A percentile compares a stretch with the other conserved stretches of the same genome.
Conservation (phyloP, 2,888 invertebrate genomes). For the Sussaba pulchella region DNA sequence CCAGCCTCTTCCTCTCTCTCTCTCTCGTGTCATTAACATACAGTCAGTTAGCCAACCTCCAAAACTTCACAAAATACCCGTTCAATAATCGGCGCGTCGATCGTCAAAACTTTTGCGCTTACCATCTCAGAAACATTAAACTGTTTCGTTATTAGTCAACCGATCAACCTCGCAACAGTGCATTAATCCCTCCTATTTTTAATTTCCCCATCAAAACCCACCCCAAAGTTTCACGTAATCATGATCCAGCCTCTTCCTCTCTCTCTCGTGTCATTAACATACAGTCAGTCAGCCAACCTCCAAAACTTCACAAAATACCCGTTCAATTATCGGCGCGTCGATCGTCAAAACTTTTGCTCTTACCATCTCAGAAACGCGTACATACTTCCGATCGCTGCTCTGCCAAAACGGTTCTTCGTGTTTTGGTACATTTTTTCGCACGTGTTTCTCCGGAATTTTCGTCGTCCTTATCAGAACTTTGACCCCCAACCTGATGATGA, state of each 20-base stretch:
- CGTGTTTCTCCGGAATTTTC: slow-evolving; percentile 6
- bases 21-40: too few species aligned
- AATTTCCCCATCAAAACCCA: too few species aligned
- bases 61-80: slow-evolving; percentile 58
- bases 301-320: slow-evolving; percentile 55
- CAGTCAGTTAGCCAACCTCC: too few species aligned
- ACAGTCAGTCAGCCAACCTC: too few species aligned
- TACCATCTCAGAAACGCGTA: slow-evolving; percentile 27
- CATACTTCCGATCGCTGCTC: neutral
- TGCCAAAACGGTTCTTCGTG: neutral
- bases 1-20: too few species aligned
- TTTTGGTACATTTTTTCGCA: slow-evolving; percentile 21
- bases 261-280: too few species aligned
- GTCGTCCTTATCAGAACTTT: neutral
- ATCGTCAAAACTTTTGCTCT: slow-evolving; percentile 63
- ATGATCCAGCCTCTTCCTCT: too few species aligned
- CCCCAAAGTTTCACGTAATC: too few species aligned
- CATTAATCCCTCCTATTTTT: too few species aligned
- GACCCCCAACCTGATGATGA: neutral
- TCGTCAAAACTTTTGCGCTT: slow-evolving; percentile 63
- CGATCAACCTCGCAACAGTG: too few species aligned
- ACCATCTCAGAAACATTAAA: too few species aligned
- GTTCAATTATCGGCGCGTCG: slow-evolving; percentile 67
- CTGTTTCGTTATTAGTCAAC: too few species aligned
- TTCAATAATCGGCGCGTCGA: slow-evolving; percentile 67